Evolutionary conservation across 2,797 vertebrate genomes (phyloP), one percentile per base, ranked within the genome.

Genomic region (Pitangus sulphuratus): DNA sequence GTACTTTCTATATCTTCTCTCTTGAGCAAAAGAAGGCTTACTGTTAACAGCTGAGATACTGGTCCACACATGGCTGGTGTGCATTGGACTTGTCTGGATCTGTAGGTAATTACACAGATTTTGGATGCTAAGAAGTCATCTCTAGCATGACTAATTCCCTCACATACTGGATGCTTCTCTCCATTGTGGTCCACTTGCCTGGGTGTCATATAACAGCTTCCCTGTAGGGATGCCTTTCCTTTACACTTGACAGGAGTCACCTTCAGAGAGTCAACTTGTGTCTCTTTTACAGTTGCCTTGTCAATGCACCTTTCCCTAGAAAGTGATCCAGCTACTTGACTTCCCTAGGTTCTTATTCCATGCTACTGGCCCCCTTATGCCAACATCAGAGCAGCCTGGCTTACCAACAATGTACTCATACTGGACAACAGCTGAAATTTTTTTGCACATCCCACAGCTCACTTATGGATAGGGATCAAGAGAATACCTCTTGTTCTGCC

Each of bases 381-480:
- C 26, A 42, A 6, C 9, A 30, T 22, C 9, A 5, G 18, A 70
- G 30, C 20, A 64, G 30, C 15, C 33, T 51, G 25, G 8, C 30
- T 40, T 40, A 40, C 37, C 58, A 77, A 65, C 2, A 50, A n/a
- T 8, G 12, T 15, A 6, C 30, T 70, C 6, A 45, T 39, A n/a
- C 20, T 33, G 19, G 9, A 45, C 15, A 15, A 39, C 1, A 57
- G 39, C 12, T 39, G 50, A 45, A 84, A 71, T 12, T 5, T 84
- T 40, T 39, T 45, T 15, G n/a, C 30, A 39, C 12, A 57, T 9
- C 5, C 24, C 5, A 39, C 6, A 51, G 51, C 17, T 45, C 44
- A 33, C 21, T 1, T n/a, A 15, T 2, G 12, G 28, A 30, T 45
- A 6, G 1, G 4, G 7, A 44, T 64, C 1, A 1, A 50, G 28